Percentiles rank a stretch among this genome's conserved stretches.
Evolutionary conservation across 2,888 invertebrate genomes (phyloP).

Genomic region (Tubiluchus corallicola): DNA sequence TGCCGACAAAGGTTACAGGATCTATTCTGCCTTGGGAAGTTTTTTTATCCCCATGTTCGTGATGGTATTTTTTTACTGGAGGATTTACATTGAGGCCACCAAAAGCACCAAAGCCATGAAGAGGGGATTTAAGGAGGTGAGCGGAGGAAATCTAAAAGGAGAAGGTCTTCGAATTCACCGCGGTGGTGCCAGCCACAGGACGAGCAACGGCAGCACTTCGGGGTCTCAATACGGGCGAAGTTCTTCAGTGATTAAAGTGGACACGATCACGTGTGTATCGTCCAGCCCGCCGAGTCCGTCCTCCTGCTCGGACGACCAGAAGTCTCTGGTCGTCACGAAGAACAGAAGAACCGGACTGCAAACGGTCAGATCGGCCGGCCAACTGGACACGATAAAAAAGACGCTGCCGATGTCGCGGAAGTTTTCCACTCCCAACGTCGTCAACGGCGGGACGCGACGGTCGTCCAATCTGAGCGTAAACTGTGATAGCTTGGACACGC

Average conservation of each 20-base stretch:
- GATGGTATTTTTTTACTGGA: conserved; percentile 94
- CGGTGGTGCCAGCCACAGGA: conserved; percentile 33
- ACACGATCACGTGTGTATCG: no score
- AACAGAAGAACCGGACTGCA: no score
- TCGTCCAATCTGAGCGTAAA: no score
- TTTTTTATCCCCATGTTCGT: conserved; percentile 95
- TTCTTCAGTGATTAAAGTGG: no score
- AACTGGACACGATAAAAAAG: neutral
- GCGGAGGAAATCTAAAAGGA: conserved; percentile 40
- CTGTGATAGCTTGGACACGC: no score
- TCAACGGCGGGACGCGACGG: no score
- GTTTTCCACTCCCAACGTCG: no score
- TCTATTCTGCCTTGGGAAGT: conserved; percentile 91
- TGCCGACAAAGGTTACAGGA: conserved; percentile 83
- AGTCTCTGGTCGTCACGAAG: conserved; percentile 24
- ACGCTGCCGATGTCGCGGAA: neutral
- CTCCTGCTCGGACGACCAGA: conserved; percentile 36
- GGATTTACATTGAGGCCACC: conserved; percentile 74
- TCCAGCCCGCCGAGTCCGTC: conserved; percentile 14
- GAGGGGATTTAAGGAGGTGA: conserved; percentile 33
- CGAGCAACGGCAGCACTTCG: no score
- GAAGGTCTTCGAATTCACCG: conserved; percentile 75
- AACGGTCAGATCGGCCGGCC: no score
- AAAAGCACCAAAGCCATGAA: conserved; percentile 41
- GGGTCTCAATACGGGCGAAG: no score